Conservation (phyloP, 2,888 invertebrate species). For the Tromatobia lineatoria region DNA sequence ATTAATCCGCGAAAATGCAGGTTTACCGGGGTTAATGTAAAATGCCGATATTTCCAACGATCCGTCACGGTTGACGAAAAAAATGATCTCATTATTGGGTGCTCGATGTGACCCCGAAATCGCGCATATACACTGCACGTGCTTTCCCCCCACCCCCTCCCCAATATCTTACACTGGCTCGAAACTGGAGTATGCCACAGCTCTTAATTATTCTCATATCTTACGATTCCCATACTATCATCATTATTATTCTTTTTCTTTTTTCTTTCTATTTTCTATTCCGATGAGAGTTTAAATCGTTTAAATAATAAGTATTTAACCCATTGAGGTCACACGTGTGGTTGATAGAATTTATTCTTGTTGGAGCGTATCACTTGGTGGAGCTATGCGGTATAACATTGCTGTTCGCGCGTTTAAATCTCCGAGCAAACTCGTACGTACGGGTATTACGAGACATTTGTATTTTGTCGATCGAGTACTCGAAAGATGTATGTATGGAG, state of each 20-base stretch:
- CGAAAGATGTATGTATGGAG: background rate
- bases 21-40: background rate
- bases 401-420: conserved; percentile 62
- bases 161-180: conserved; percentile 4
- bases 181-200: conserved; percentile 59
- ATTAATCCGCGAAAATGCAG: background rate
- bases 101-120: conserved; percentile 57
- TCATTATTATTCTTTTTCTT: background rate
- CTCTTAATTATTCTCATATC: conserved; percentile 3
- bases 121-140: conserved; percentile 58
- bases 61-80: conserved; percentile 12
- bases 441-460: background rate
- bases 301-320: conserved; percentile 9
- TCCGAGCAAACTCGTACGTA: conserved; percentile 18
- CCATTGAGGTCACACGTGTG: background rate
- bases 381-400: conserved; percentile 37
- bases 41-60: background rate
- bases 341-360: conserved; percentile 9
- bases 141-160: conserved; percentile 38
- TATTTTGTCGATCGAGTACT: background rate
- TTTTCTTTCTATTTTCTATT: background rate
- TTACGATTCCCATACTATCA: too few species aligned
- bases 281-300: background rate
- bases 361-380: background rate
- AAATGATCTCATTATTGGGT: conserved; percentile 24